phyloP scores from a whole-genome alignment of 2,113 vertebrate genomes.

The Hippopotamus amphibius region DNA sequence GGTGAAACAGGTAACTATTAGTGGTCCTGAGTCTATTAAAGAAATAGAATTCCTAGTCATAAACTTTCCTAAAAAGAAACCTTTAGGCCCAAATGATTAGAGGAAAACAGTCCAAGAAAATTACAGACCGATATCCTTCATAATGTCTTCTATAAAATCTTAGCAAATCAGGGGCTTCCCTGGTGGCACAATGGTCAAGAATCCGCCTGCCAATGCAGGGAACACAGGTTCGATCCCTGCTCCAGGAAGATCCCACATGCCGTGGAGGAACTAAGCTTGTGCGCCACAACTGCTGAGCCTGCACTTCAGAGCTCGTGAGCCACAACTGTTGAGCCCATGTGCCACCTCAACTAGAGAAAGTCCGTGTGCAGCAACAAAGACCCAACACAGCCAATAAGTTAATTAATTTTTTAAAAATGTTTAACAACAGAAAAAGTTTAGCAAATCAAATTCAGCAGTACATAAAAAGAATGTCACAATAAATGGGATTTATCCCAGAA shows the following conservation, averaged over 20 bases:
- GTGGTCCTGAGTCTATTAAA: not conserved
- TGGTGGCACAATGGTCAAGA: no score
- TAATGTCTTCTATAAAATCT: not conserved
- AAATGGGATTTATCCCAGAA: not conserved
- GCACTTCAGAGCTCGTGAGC: no score
- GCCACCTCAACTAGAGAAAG: no score
- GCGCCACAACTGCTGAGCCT: no score
- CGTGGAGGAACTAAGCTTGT: no score
- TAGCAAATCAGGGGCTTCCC: not conserved
- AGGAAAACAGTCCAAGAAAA: not conserved
- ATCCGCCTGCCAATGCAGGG: no score
- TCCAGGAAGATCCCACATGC: no score
- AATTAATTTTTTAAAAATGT: no score
- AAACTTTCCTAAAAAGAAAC: not conserved
- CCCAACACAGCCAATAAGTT: no score
- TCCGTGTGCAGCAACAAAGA: no score
- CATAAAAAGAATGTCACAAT: not conserved
- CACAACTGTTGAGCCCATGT: no score
- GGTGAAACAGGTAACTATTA: not conserved
- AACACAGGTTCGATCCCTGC: no score
- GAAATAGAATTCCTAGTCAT: not conserved
- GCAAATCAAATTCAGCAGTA: not conserved
- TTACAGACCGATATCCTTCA: not conserved
- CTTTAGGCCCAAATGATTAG: not conserved
- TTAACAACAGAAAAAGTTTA: not conserved